Percentiles rank a stretch among this genome's conserved stretches.
phyloP scores from a whole-genome alignment of 2,797 vertebrate species.

The Protonibea diacanthus region DNA sequence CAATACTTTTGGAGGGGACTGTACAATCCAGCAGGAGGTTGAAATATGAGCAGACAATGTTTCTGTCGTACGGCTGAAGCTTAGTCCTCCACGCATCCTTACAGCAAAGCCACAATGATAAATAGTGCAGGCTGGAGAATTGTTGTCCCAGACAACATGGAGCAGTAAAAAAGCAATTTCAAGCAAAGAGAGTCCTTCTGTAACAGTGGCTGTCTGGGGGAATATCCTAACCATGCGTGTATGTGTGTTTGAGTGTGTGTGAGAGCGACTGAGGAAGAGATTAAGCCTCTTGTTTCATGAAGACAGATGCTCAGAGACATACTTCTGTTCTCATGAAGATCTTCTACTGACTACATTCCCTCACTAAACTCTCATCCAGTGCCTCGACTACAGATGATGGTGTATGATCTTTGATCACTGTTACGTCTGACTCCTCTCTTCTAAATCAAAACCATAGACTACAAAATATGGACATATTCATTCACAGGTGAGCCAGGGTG shows the following conservation, averaged over 20 bases:
- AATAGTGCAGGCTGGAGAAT: background rate
- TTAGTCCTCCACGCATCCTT: background rate
- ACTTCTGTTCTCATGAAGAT: background rate
- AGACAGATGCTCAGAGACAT: too few relatives aligned
- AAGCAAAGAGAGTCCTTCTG: slow-evolving; percentile 33
- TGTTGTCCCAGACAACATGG: slow-evolving; percentile 4
- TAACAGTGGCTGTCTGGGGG: slow-evolving; percentile 21
- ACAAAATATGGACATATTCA: too few relatives aligned
- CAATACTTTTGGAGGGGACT: too few relatives aligned
- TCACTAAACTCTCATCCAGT: background rate
- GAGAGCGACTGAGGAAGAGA: background rate
- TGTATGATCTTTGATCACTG: background rate
- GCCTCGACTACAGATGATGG: background rate
- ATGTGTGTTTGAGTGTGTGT: background rate
- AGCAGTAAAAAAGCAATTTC: slow-evolving; percentile 41
- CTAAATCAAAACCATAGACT: background rate
- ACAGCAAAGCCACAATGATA: slow-evolving; percentile 6
- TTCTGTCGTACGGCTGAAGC: background rate
- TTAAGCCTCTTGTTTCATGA: background rate
- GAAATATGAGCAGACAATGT: background rate
- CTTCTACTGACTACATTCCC: background rate
- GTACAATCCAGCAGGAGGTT: background rate
- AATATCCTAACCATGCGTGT: background rate
- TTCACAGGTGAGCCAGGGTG: too few relatives aligned
- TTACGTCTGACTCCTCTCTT: background rate